Evolutionary conservation across 2,113 vertebrate species (phyloP).

Genomic region (Cyrtonyx montezumae): DNA sequence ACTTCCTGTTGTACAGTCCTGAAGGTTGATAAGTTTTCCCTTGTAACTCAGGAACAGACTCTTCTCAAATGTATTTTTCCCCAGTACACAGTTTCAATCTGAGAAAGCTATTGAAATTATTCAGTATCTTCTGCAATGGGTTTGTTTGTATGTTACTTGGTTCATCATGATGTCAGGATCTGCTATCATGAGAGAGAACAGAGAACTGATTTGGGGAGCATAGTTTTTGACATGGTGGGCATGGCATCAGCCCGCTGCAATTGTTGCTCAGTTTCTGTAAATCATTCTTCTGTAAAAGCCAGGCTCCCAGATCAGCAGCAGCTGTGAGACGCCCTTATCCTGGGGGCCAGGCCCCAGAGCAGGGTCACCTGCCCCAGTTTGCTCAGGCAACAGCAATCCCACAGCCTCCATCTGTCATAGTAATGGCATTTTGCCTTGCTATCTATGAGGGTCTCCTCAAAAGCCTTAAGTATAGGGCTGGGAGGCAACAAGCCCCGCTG

Average conservation of each 20-base stretch:
- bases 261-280: background rate
- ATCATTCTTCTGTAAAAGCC: background rate
- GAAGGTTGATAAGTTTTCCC: background rate
- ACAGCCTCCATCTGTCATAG: background rate
- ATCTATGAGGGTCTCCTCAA: background rate
- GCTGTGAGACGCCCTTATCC: background rate
- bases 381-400: background rate
- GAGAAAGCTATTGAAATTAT: background rate
- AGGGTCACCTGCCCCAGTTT: background rate
- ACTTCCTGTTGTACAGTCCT: background rate
- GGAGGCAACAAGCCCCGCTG: background rate
- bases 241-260: background rate
- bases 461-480: background rate
- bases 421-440: background rate
- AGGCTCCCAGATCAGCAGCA: background rate
- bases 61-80: background rate
- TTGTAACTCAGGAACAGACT: background rate
- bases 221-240: background rate
- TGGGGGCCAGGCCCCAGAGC: rapidly evolving
- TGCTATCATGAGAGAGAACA: background rate
- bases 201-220: rapidly evolving
- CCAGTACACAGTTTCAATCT: background rate
- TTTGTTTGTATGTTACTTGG: background rate
- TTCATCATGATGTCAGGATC: background rate
- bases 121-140: background rate